Evolutionary conservation across 2,888 invertebrate genomes (phyloP).

Genomic region (Macrophya annulata): DNA sequence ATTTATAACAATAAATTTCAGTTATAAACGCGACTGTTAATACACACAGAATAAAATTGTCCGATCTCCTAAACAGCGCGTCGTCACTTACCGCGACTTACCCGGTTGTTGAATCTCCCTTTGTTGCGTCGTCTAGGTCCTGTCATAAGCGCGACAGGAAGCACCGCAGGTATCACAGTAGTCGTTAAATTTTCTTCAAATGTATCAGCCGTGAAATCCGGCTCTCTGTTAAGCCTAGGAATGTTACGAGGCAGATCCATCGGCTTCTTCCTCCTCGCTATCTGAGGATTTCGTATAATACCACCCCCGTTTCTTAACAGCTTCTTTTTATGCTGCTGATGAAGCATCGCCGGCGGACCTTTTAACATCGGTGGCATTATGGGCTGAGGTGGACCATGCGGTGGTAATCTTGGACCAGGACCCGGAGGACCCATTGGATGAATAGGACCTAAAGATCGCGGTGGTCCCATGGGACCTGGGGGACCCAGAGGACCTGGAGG

Average conservation of each 20-base stretch:
- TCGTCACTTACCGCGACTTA: constrained; percentile 48
- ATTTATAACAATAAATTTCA: not conserved
- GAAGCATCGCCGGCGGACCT: constrained; percentile 60
- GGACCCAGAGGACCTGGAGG: constrained; percentile 54
- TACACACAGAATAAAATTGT: constrained; percentile 30
- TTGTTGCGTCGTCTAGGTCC: constrained; percentile 36
- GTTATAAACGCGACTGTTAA: not conserved
- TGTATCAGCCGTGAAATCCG: constrained; percentile 73
- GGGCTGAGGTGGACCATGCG: constrained; percentile 56
- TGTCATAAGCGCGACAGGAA: not conserved
- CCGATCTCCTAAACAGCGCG: constrained; percentile 36
- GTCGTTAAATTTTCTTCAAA: constrained; percentile 73
- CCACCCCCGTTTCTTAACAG: not conserved
- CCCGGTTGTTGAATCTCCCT: constrained; percentile 25
- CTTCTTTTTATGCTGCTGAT: not conserved
- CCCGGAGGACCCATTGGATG: constrained; percentile 59
- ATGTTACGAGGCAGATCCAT: constrained; percentile 24
- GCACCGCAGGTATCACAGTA: not conserved
- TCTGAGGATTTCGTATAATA: constrained; percentile 37
- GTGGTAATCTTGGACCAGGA: constrained; percentile 59
- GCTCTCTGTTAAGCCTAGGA: constrained; percentile 63
- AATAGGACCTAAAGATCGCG: constrained; percentile 46
- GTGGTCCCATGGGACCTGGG: constrained; percentile 59
- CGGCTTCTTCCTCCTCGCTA: constrained; percentile 57
- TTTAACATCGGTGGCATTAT: constrained; percentile 63